Base-by-base conservation (phyloP, 2,888 invertebrate genomes). In the Furcula furcula region DNA sequence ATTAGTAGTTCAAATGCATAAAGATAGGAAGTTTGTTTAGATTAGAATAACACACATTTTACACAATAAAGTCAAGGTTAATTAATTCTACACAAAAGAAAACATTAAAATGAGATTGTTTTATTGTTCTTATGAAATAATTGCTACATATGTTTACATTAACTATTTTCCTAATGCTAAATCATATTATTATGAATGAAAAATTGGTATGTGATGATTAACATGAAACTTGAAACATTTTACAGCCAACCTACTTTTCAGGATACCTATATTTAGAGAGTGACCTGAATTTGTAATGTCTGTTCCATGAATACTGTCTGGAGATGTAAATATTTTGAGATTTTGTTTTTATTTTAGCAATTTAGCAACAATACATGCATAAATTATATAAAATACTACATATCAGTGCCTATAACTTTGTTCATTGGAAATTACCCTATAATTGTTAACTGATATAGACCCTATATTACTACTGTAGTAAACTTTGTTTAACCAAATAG, bases 191-290 rank as follows among this genome's bases (percentile, higher is more conserved):
- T 23, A 23, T 12, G 12, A 23, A 13, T 23, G 23, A 13, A 13
- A 23, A 12, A 23, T 7, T 2, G 12, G 3, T 4, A 28, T 11
- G 20, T 21, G 6, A 13, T 20, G 3, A 30, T 21, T 14, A 26
- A 5, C 13, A 34, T 20, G 15, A 22, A 26, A 18, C 14, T 29
- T 5, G 7, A 16, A 34, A 26, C 29, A 29, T 41, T 39, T 40
- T 40, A 47, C 29, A 41, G 45, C 42, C 33, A 46, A 45, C 55
- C 36, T 21, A 42, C 32, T 34, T 22, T 35, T 40, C 54, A 54
- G 50, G 50, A 42, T 42, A 40, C 44, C 52, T 62, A 60, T 51
- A 53, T 54, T 54, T 62, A 60, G 60, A 46, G 7, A 30, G 34
- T 46, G 63, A 56, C 61, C 63, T 41, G 30, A 50, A 56, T 62